A percentile compares a stretch with the other conserved stretches of the same genome.
Conservation (phyloP, 2,888 invertebrate species). For the Drosophila affinis region DNA sequence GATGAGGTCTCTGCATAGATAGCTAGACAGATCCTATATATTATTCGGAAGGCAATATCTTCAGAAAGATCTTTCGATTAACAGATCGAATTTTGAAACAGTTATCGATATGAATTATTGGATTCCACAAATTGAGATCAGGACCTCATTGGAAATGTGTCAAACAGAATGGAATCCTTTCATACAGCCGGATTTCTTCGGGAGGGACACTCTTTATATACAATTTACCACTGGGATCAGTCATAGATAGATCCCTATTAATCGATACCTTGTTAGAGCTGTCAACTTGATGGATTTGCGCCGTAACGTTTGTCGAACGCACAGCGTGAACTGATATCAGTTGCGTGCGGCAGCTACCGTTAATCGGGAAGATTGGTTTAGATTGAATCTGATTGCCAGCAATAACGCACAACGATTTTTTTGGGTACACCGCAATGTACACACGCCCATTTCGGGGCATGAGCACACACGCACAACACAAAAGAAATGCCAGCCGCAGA, state of each 20-base stretch:
- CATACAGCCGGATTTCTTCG: not conserved
- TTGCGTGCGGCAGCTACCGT: conserved; percentile 46
- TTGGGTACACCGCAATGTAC: not conserved
- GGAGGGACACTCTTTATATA: not conserved
- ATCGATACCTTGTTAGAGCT: conserved; percentile 14
- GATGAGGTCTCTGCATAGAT: not conserved
- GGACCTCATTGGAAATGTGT: no score
- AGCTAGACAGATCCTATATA: not conserved
- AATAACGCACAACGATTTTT: conserved; percentile 55
- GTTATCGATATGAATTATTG: not conserved
- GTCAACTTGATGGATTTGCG: conserved; percentile 21
- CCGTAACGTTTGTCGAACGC: not conserved
- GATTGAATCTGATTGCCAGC: conserved; percentile 65
- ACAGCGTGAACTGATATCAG: conserved; percentile 48
- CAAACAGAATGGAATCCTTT: not conserved
- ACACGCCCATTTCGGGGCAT: not conserved
- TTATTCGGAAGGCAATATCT: not conserved
- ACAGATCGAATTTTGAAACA: not conserved
- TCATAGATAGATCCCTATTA: not conserved
- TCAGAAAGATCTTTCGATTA: no score
- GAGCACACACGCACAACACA: conserved; percentile 11
- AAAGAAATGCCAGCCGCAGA: conserved; percentile 42
- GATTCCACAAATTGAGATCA: no score
- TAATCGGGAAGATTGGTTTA: conserved; percentile 60
- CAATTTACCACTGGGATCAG: not conserved